These are phyloP conservation scores for Rousettus leschenaultii DNA, from an alignment of 2,113 vertebrate genomes.

Conservation along the genomic window DNA sequence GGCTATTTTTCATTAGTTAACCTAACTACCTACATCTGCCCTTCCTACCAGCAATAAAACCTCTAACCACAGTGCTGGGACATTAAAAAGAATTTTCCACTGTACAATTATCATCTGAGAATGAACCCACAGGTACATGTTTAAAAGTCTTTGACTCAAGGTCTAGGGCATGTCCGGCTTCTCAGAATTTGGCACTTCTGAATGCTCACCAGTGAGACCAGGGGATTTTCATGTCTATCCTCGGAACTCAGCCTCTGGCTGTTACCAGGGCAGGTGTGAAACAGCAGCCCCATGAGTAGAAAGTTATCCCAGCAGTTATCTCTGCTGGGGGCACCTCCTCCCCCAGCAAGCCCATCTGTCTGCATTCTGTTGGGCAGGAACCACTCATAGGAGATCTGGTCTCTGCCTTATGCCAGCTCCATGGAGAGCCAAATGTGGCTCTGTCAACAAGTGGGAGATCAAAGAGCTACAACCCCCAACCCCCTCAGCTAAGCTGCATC, in stretches of 20 bases:
- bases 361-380: slow-evolving; percentile 48
- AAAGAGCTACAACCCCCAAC: background rate
- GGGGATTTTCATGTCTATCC: background rate
- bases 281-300: background rate
- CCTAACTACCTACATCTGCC: background rate
- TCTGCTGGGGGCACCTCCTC: background rate
- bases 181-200: no score
- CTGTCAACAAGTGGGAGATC: slow-evolving; percentile 52
- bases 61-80: background rate
- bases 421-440: slow-evolving; percentile 33
- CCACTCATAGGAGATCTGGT: background rate
- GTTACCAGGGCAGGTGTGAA: background rate
- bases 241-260: background rate
- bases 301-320: background rate
- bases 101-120: background rate
- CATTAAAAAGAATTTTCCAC: background rate
- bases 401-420: background rate
- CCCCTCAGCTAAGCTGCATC: background rate
- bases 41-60: background rate
- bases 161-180: background rate
- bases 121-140: background rate
- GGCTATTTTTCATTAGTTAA: background rate
- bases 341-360: slow-evolving; percentile 31
- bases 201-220: background rate
- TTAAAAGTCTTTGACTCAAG: background rate